phyloP scores from a whole-genome alignment of 92 coral and sea anemone genomes.

The Porites divaricata region DNA sequence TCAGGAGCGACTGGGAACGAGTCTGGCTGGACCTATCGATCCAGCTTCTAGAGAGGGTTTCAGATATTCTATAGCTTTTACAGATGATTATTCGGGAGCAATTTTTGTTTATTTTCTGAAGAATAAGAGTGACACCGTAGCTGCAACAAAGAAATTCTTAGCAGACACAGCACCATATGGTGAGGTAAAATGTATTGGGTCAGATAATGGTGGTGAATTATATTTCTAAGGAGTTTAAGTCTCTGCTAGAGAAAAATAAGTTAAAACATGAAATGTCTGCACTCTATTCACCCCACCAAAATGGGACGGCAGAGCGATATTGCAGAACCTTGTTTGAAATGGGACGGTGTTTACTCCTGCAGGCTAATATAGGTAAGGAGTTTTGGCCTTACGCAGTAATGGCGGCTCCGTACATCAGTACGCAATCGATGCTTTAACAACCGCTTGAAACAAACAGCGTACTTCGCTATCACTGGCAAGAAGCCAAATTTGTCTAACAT shows the following conservation, averaged over 20 bases:
- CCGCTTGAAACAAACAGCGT: slow-evolving; percentile 58
- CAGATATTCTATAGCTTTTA: slow-evolving; percentile 45
- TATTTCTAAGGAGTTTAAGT: slow-evolving; percentile 13
- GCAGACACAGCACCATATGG: slow-evolving; percentile 43
- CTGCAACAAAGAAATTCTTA: slow-evolving; percentile 41
- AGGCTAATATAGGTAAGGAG: slow-evolving; percentile 42
- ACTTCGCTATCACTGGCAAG: slow-evolving; percentile 59
- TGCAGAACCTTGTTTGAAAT: slow-evolving; percentile 68
- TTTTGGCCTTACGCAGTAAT: slow-evolving; percentile 72
- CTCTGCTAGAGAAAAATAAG: slow-evolving; percentile 30
- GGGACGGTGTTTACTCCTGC: slow-evolving; percentile 56
- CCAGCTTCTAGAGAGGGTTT: slow-evolving; percentile 24
- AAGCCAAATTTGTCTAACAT: slow-evolving; percentile 54
- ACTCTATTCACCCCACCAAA: slow-evolving; percentile 65
- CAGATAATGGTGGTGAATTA: too few species aligned
- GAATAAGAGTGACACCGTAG: slow-evolving; percentile 47
- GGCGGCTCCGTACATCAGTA: slow-evolving; percentile 64
- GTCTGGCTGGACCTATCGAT: slow-evolving; percentile 39
- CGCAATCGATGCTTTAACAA: slow-evolving; percentile 57
- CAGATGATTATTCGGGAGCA: slow-evolving; percentile 47
- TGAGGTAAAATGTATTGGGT: slow-evolving; percentile 6
- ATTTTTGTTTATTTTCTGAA: slow-evolving; percentile 40
- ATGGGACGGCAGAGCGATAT: slow-evolving; percentile 62
- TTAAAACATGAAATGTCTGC: slow-evolving; percentile 56
- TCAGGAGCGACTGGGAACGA: too few species aligned